Conservation (phyloP, 2,797 vertebrate genomes). For the Catamblyrhynchus diadema region DNA sequence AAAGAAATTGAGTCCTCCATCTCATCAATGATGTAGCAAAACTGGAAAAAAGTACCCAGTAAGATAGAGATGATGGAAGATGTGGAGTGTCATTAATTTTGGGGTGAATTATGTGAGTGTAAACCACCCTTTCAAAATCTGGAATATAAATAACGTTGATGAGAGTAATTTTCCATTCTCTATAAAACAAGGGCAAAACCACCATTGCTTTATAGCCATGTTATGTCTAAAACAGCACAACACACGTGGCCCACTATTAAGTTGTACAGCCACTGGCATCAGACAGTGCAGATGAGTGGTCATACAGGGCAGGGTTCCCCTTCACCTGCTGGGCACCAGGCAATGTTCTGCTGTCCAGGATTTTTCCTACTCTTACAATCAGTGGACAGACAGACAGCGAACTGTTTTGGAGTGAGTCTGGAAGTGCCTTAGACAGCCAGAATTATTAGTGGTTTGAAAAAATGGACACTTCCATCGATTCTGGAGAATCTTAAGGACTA, state of each 20-base stretch:
- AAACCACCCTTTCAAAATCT: background rate
- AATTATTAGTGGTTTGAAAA: background rate
- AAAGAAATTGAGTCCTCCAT: background rate
- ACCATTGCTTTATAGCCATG: background rate
- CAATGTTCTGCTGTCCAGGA: background rate
- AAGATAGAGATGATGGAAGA: background rate
- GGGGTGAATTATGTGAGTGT: background rate
- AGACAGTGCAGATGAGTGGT: background rate
- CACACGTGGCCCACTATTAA: accelerated
- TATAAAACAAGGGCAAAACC: background rate
- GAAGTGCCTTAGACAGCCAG: background rate
- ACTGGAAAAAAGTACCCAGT: background rate
- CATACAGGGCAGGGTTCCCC: background rate
- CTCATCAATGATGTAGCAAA: background rate
- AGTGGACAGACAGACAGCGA: background rate
- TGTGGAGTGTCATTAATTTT: background rate
- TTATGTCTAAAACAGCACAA: background rate
- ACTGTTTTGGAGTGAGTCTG: background rate
- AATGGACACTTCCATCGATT: background rate
- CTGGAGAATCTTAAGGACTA: background rate
- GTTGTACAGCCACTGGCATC: background rate
- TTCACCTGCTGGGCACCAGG: background rate
- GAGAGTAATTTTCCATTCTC: background rate
- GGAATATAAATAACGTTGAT: background rate
- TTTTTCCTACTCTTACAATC: background rate